These are phyloP conservation scores for Rallus crepitans DNA, from an alignment of 2,797 vertebrate genomes.

Conservation along the genomic window DNA sequence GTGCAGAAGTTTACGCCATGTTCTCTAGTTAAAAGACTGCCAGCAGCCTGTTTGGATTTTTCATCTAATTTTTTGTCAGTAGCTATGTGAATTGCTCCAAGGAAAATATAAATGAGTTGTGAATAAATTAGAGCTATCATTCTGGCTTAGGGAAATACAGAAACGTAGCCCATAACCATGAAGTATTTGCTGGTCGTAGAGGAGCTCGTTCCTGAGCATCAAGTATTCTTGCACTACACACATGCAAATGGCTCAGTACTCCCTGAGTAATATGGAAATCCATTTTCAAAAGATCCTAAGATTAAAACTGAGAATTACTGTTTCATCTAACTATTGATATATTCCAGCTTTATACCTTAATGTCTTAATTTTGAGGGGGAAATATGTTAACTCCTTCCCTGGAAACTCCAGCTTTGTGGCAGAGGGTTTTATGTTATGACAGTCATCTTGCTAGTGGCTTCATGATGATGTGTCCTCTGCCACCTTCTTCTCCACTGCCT, in stretches of 20 bases:
- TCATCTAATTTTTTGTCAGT: background rate
- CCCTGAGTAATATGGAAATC: background rate
- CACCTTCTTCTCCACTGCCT: background rate
- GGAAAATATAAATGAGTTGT: constrained; percentile 4
- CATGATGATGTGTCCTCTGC: background rate
- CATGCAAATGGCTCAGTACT: background rate
- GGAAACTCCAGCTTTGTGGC: background rate
- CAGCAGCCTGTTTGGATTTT: background rate
- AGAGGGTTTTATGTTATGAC: background rate
- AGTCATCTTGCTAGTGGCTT: background rate
- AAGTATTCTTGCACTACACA: background rate
- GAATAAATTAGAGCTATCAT: background rate
- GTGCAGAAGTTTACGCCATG: background rate
- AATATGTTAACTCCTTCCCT: background rate
- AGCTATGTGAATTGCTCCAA: background rate
- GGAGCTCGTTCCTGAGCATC: background rate
- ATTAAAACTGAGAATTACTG: background rate
- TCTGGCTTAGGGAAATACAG: background rate
- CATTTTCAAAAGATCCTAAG: background rate
- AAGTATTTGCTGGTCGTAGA: background rate
- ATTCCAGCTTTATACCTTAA: background rate
- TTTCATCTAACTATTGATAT: constrained; percentile 13
- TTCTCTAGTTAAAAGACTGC: background rate
- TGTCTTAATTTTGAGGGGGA: background rate
- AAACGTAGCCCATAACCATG: background rate